Conservation (phyloP, 2,797 vertebrate species). For the Amblyopsis hoosieri region DNA sequence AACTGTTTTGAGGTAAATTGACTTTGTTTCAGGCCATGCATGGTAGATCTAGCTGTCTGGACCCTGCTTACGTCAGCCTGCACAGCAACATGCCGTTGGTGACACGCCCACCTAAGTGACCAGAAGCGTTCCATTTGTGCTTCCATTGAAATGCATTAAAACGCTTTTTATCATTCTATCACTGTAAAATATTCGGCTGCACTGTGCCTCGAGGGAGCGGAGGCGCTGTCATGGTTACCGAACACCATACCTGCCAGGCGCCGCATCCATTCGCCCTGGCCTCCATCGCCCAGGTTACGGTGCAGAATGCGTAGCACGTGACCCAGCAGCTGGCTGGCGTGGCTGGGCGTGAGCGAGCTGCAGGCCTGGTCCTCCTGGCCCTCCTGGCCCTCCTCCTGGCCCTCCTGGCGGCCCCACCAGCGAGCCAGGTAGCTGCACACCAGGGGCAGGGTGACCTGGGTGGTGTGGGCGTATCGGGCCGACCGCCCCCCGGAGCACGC, state of each 20-base stretch:
- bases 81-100: too few species aligned
- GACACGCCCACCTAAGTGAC: too few species aligned
- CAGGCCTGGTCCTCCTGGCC: conserved; percentile 72
- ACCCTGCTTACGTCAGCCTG: too few species aligned
- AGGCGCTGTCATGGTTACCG: too few species aligned
- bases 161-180: too few species aligned
- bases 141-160: too few species aligned
- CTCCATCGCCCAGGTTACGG: conserved; percentile 85
- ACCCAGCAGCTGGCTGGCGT: conserved; percentile 88
- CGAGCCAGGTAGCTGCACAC: conserved; percentile 91
- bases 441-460: conserved; percentile 87
- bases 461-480: conserved; percentile 85
- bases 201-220: too few species aligned
- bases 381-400: conserved; percentile 75
- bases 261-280: conserved; percentile 92
- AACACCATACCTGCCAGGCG: conserved; percentile 83
- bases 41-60: too few species aligned
- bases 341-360: conserved; percentile 82
- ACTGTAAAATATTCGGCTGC: too few species aligned
- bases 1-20: too few species aligned
- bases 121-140: too few species aligned
- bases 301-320: conserved; percentile 90
- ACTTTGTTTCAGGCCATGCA: too few species aligned
- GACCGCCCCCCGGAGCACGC: conserved; percentile 85
- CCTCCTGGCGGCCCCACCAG: conserved; percentile 84